Evolutionary conservation across 2,113 vertebrate genomes (phyloP), one percentile per base, ranked within the genome.

Genomic region (Hemibagrus wyckioides): DNA sequence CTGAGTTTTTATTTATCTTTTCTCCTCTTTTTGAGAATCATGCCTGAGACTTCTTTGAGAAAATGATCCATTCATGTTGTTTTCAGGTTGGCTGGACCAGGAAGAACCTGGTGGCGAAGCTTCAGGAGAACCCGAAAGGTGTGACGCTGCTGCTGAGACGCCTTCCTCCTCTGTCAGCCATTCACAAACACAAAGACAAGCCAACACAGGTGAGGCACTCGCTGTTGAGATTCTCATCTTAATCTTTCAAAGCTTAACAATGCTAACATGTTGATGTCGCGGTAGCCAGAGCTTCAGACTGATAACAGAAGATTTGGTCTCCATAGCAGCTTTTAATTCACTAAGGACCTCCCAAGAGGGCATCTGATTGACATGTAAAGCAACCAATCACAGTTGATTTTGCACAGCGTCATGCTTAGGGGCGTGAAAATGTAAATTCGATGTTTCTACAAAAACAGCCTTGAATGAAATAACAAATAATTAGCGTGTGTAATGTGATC

Each of bases 61-160:
- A 41, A 23, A 8, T 14, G 28, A 9, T 61, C 2, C 7, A 4
- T 80, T 33, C 0, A 36, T 33, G 6, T 1, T 19, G 57, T 30
- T 67, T 8, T 69, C 89, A 99, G 98, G 97, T 99, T 92, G 98
- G 97, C 76, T 99, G 98, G 98, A 96, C 96, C 59, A 94, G 90
- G 1, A 63, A 80, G 69, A 99, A 94, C 83, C 92, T 98, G 82
- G 91, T 92, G 4, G 95, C 92, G 90, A 98, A 98, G 93, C 95
- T 99, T 28, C 93, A 90, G 67, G 97, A 96, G 92, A 95, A 95
- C 81, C 92, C 93, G 0, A 92, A 56, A 0, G 91, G 90, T 1
- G 95, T 96, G 89, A 96, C 94, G 0, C 90, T 99, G 87, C 93
- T 99, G 88, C 92, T 99, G 86, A 99, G 97, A 94, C 99, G 96